Conservation (phyloP, 2,888 invertebrate genomes). For the Conomelus anceps region DNA sequence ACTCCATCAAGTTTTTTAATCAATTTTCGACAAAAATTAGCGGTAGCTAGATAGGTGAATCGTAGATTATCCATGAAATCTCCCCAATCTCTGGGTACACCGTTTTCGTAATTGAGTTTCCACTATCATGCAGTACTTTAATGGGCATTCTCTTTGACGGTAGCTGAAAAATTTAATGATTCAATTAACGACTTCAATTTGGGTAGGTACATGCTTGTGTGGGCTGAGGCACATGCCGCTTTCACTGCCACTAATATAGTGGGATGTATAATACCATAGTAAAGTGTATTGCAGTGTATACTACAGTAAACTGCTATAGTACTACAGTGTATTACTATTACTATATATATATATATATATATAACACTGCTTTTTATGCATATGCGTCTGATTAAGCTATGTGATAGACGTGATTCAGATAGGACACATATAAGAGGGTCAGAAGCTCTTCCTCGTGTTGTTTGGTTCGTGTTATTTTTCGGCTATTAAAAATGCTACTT, state of each 20-base stretch:
- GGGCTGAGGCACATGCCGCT: background rate
- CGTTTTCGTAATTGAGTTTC: background rate
- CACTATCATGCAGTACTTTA: background rate
- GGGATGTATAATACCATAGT: too few relatives aligned
- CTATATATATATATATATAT: too few relatives aligned
- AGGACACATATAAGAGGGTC: background rate
- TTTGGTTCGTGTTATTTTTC: background rate
- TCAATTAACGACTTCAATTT: background rate
- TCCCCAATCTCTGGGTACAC: background rate
- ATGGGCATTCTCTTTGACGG: background rate
- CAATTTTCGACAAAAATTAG: background rate
- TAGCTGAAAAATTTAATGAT: background rate
- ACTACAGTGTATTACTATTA: background rate
- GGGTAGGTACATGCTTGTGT: background rate
- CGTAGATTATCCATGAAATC: background rate
- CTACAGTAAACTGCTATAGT: background rate
- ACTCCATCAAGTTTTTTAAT: background rate
- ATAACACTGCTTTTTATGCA: too few relatives aligned
- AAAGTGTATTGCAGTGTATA: background rate
- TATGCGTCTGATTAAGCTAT: background rate
- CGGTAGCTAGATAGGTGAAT: background rate
- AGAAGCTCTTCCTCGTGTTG: background rate
- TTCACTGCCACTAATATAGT: background rate
- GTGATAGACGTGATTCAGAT: background rate
- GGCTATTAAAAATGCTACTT: background rate